Evolutionary conservation across 2,888 invertebrate species (phyloP).

Genomic region (Pachydiplax longipennis): DNA sequence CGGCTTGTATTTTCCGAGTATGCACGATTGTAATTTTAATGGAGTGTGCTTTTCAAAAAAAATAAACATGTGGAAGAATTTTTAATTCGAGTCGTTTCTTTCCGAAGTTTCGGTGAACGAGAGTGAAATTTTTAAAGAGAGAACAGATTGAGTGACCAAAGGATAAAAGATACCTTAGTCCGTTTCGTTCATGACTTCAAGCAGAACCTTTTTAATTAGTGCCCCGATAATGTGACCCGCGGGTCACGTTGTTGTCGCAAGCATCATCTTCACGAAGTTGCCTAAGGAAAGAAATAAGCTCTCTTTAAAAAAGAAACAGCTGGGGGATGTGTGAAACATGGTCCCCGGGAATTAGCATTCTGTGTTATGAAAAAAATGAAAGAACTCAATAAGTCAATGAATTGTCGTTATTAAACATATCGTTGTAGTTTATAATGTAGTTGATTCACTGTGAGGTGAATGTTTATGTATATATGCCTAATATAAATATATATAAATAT

Average conservation of each 20-base stretch:
- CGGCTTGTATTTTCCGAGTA: constrained; percentile 30
- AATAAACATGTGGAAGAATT: background rate
- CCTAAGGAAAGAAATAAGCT: constrained; percentile 23
- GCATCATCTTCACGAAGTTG: constrained; percentile 40
- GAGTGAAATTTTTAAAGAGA: background rate
- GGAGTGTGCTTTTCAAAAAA: constrained; percentile 15
- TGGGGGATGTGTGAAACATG: background rate
- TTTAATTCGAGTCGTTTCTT: background rate
- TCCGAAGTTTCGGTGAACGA: background rate
- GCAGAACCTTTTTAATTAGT: background rate
- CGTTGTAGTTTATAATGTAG: constrained; percentile 41
- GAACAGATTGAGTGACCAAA: background rate
- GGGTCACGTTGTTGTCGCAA: background rate
- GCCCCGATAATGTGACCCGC: background rate
- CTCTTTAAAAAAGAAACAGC: constrained; percentile 14
- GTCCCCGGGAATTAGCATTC: constrained; percentile 30
- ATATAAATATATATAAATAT: background rate
- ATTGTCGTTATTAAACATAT: constrained; percentile 43
- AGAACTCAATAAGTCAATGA: constrained; percentile 42
- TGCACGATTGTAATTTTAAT: constrained; percentile 25
- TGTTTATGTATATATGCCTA: constrained; percentile 40
- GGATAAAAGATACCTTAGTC: background rate
- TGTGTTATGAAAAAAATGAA: constrained; percentile 37
- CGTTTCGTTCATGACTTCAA: background rate
- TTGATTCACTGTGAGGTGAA: constrained; percentile 28